Evolutionary conservation across 2,888 invertebrate genomes (phyloP), one percentile per base, ranked within the genome.

Genomic region (Omphaloscelis lunosa): DNA sequence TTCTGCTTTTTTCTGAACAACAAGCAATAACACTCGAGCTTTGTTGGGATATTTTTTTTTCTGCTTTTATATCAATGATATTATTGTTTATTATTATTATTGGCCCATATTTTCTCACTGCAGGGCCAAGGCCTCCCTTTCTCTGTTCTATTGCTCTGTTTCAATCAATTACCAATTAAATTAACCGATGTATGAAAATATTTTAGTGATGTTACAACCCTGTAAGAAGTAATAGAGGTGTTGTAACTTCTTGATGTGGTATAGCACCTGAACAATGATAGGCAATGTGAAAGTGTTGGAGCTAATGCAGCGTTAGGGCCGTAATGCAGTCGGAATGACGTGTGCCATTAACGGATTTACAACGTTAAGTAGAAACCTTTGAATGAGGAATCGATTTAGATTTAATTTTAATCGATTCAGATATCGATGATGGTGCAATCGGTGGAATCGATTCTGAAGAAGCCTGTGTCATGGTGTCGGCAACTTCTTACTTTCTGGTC

Each of bases 261-360:
- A 85, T 86, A 89, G 89, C 87, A 90, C 88, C 87, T 85, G 82
- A 92, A 90, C 85, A 81, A 89, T 81, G 80, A 89, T 87, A 83
- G 90, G 89, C 91, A 93, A 92, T 91, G 93, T 90, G 90, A 88
- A 87, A 88, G 87, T 86, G 77, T 87, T 84, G 75, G 75, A 75
- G 89, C 87, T 90, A 90, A 93, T 89, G 90, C 87, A 88, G 90
- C 87, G 88, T 86, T 88, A 88, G 88, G 86, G 80, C 84, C 84
- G 80, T 89, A 90, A 90, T 87, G 89, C 89, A 85, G 85, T 84
- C 80, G 80, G 84, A 88, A 88, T 90, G 88, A 91, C 88, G 90
- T 88, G 86, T 82, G 85, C 79, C 85, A 90, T 89, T 91, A 90
- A 91, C 89, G 88, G 92, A 89, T 93, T 89, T 89, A 87, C 86